Base-by-base conservation (phyloP, 2,113 vertebrate species). In the Grallaria varia region DNA sequence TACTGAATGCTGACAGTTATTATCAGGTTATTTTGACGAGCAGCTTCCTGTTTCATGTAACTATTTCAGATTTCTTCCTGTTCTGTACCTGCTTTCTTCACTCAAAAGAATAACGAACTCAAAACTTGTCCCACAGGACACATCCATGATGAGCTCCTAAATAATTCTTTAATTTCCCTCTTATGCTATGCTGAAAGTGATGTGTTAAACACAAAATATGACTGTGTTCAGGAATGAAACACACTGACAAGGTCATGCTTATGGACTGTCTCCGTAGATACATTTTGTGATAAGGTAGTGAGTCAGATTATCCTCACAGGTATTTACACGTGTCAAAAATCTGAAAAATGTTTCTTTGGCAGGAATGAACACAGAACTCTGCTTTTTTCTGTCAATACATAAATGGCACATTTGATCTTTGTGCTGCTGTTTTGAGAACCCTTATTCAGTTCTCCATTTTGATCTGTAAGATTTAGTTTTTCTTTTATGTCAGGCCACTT, bases 1-100 rank as follows among this genome's bases (percentile, higher is more conserved):
- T 39, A 79, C 59, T 10, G 1, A 86, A 79, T 28, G 9, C 35
- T 85, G 50, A 75, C 82, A 87, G 37, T 64, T 64, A 87, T 33
- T 72, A 89, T 53, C 74, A 93, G 39, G 42, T 73, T 84, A 76
- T 76, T 94, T 64, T 72, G 44, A 94, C 44, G 23, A 92, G 59
- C 30, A 60, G 78, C 42, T 68, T 25, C 37, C 37, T 62, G 37
- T 49, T 79, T 35, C 45, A 69, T 14, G 23, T 42, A 87, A 59
- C 9, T 53, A 8, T 31, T 83, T 73, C 45, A 72, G 25, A 73
- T 76, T 78, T 79, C 59, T 31, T 55, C 10, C 7, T 35, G 47
- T 35, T 94, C 81, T 27, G 28, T 55, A 81, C 30, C 27, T 37
- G 27, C 24, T 76, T 84, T 80, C 59, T 83, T 79, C 45, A 76